Evolutionary conservation across 1,140 invertebrate species (phyloP).

Genomic region (Pemphigus obesinymphae): DNA sequence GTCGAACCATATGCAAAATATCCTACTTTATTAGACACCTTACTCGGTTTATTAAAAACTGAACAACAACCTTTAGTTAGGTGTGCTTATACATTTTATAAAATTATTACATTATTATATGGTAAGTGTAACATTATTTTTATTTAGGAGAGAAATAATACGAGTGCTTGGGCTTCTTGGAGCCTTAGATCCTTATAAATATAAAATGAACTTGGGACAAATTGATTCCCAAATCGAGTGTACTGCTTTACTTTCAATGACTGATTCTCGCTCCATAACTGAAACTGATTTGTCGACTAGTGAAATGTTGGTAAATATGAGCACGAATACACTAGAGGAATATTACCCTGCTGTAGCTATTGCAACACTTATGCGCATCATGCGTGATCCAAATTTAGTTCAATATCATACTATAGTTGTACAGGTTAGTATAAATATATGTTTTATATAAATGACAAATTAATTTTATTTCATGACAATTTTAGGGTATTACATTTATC

Average conservation of each 20-base stretch:
- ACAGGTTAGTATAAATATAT: slow-evolving; percentile 50
- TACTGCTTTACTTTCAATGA: slow-evolving; percentile 66
- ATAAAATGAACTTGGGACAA: slow-evolving; percentile 89
- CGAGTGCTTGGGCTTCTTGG: slow-evolving; percentile 89
- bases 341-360: slow-evolving; percentile 98
- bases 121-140: too few relatives aligned
- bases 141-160: slow-evolving; percentile 73
- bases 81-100: slow-evolving; percentile 41
- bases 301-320: slow-evolving; percentile 95
- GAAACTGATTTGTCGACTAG: slow-evolving; percentile 69
- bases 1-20: slow-evolving; percentile 93
- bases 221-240: slow-evolving; percentile 77
- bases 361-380: slow-evolving; percentile 89
- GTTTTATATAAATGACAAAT: neutral
- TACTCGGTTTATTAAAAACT: slow-evolving; percentile 94
- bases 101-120: neutral
- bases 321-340: slow-evolving; percentile 79
- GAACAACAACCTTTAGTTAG: slow-evolving; percentile 78
- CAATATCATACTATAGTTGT: slow-evolving; percentile 94
- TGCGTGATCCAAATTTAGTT: slow-evolving; percentile 83
- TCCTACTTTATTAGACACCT: slow-evolving; percentile 83
- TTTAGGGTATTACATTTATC: slow-evolving; percentile 88
- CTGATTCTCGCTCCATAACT: slow-evolving; percentile 54
- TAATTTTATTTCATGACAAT: neutral
- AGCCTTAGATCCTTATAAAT: slow-evolving; percentile 95